These are phyloP conservation scores for Todiramphus saurophagus DNA, from an alignment of 2,113 vertebrate genomes.

Conservation along the genomic window DNA sequence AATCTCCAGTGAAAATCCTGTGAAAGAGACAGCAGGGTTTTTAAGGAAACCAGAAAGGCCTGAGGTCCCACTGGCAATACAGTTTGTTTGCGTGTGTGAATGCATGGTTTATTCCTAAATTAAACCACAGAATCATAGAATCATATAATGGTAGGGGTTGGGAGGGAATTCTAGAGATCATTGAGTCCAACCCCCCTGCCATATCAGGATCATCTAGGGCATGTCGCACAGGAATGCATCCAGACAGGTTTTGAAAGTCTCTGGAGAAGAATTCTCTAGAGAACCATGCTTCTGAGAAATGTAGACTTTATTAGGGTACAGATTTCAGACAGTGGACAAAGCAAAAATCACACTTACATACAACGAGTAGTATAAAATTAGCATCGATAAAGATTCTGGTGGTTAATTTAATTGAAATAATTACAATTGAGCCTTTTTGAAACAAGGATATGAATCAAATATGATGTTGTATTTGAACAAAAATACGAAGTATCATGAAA, in stretches of 20 bases:
- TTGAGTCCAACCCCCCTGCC: too few relatives aligned
- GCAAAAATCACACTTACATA: neutral
- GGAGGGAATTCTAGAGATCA: too few relatives aligned
- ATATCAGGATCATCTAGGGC: too few relatives aligned
- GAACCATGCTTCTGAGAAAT: neutral
- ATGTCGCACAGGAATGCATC: too few relatives aligned
- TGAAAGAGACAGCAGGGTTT: neutral
- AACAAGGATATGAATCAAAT: neutral
- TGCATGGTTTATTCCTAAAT: neutral
- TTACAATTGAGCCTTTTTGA: neutral
- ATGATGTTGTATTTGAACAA: neutral
- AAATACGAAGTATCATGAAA: neutral
- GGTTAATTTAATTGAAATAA: neutral
- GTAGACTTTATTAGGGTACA: rapidly evolving
- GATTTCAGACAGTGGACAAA: neutral
- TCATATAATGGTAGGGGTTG: too few relatives aligned
- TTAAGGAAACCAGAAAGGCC: neutral
- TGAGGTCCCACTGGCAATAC: neutral
- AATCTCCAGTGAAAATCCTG: neutral
- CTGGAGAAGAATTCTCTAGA: too few relatives aligned
- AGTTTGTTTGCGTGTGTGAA: neutral
- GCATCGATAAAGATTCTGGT: neutral
- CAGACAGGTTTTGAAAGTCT: too few relatives aligned
- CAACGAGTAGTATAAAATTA: neutral
- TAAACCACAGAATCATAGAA: neutral